Percentiles rank a stretch among this genome's conserved stretches.
Conservation (phyloP, 2,113 vertebrate species). For the Bos indicus region DNA sequence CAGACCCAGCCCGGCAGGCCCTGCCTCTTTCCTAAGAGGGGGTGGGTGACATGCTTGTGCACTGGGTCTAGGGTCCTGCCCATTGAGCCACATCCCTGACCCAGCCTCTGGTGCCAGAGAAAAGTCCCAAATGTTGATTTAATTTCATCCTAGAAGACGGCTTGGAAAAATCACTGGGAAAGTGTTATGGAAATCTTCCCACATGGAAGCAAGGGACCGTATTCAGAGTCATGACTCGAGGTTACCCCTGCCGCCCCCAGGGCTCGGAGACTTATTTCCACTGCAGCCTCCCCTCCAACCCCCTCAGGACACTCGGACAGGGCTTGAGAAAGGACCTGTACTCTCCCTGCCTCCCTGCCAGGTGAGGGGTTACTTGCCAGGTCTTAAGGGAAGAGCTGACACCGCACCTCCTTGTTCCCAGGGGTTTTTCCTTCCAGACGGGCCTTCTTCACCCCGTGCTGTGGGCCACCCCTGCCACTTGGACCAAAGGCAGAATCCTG, state of each 20-base stretch:
- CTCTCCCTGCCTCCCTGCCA: not conserved
- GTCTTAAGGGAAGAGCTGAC: not conserved
- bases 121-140: not conserved
- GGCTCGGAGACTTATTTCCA: not conserved
- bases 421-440: constrained; percentile 14
- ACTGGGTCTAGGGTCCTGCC: rapidly evolving
- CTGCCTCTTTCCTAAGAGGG: not conserved
- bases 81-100: not conserved
- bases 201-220: not conserved
- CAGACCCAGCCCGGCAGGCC: not conserved
- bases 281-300: rapidly evolving
- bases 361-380: rapidly evolving
- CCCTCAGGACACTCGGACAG: not conserved
- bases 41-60: rapidly evolving
- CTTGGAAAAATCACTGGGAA: not conserved
- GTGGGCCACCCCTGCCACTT: constrained; percentile 59
- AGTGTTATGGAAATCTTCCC: not conserved
- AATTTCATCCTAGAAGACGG: not conserved
- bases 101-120: not conserved
- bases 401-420: not conserved
- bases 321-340: not conserved
- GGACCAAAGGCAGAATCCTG: constrained; percentile 12
- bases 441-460: constrained; percentile 22
- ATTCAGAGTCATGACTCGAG: too few species aligned
- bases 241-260: not conserved